A percentile compares a stretch with the other conserved stretches of the same genome.
Evolutionary conservation across 1,140 invertebrate genomes (phyloP).

Genomic region (Drosophila watanabei): DNA sequence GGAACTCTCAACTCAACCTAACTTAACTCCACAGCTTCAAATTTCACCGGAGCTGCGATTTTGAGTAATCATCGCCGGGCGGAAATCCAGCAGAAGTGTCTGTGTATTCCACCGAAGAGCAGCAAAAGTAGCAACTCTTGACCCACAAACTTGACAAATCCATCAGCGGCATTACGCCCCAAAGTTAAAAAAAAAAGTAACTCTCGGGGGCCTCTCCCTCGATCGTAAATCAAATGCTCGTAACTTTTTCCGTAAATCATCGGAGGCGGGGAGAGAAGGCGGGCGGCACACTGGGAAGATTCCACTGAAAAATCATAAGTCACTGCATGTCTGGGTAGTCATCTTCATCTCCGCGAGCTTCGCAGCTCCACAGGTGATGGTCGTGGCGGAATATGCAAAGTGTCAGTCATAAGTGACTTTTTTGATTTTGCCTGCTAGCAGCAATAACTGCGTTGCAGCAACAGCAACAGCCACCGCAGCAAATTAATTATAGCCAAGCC

Average conservation of each 20-base stretch:
- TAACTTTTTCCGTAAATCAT: slow-evolving; percentile 77
- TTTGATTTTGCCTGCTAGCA: slow-evolving; percentile 78
- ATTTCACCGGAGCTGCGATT: slow-evolving; percentile 65
- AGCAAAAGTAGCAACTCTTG: slow-evolving; percentile 53
- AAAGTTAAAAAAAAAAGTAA: background rate
- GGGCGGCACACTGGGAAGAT: slow-evolving; percentile 26
- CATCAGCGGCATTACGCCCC: slow-evolving; percentile 69
- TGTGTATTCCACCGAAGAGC: background rate
- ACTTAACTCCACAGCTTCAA: slow-evolving; percentile 7
- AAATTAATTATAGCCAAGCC: slow-evolving; percentile 80
- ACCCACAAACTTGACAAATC: slow-evolving; percentile 82
- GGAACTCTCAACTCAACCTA: slow-evolving; percentile 21
- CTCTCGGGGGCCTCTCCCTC: slow-evolving; percentile 42
- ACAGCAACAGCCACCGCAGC: slow-evolving; percentile 60
- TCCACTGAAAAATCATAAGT: slow-evolving; percentile 78
- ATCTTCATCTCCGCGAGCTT: slow-evolving; percentile 58
- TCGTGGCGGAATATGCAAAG: slow-evolving; percentile 67
- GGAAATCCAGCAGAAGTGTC: slow-evolving; percentile 50
- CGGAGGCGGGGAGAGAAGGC: slow-evolving; percentile 24
- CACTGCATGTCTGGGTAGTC: slow-evolving; percentile 79
- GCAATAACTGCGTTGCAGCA: slow-evolving; percentile 48
- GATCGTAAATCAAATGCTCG: slow-evolving; percentile 81
- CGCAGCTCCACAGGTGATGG: slow-evolving; percentile 8
- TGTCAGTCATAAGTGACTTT: slow-evolving; percentile 83
- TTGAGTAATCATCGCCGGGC: slow-evolving; percentile 78